Percentiles rank a stretch among this genome's conserved stretches.
These are phyloP conservation scores for Cheilosia variabilis DNA, from an alignment of 2,888 invertebrate species.

Conservation along the genomic window DNA sequence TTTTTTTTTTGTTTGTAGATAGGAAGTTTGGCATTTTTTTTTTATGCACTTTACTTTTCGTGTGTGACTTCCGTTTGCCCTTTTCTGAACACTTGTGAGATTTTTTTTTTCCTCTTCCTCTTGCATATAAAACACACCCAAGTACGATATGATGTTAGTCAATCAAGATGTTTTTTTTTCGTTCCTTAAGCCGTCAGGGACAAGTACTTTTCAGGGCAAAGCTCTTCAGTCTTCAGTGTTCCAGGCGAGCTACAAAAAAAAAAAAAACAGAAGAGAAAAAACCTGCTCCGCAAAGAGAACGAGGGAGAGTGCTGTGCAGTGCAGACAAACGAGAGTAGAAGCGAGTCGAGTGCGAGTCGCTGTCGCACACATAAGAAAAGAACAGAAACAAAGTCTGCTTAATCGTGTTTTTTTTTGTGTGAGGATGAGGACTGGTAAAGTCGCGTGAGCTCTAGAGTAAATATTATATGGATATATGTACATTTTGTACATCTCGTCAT, in stretches of 20 bases:
- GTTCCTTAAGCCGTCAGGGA: conserved; percentile 45
- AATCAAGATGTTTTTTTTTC: conserved; percentile 56
- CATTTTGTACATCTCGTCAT: conserved; percentile 46
- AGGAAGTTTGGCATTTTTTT: background rate
- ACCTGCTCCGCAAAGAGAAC: conserved; percentile 5
- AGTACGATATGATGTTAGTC: conserved; percentile 61
- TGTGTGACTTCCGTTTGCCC: conserved; percentile 41
- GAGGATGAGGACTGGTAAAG: background rate
- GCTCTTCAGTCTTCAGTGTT: conserved; percentile 29
- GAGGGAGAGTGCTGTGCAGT: background rate
- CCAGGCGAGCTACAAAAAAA: background rate
- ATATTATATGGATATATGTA: background rate
- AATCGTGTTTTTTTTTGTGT: conserved; percentile 16
- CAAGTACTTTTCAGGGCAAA: conserved; percentile 44
- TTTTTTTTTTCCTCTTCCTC: conserved; percentile 5
- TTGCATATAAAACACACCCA: conserved; percentile 24
- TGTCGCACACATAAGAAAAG: background rate
- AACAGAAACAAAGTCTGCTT: conserved; percentile 1
- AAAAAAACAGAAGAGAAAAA: background rate
- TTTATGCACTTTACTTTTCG: conserved; percentile 29
- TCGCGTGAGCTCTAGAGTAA: conserved; percentile 28
- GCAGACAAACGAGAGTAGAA: background rate
- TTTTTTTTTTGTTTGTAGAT: background rate
- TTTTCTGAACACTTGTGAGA: conserved; percentile 22
- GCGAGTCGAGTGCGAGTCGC: background rate